Percentiles rank a stretch among this genome's conserved stretches.
These are phyloP conservation scores for Catostylus mosaicus DNA, from an alignment of 30 jellyfish, hydroid and myxozoan species.

Conservation along the genomic window DNA sequence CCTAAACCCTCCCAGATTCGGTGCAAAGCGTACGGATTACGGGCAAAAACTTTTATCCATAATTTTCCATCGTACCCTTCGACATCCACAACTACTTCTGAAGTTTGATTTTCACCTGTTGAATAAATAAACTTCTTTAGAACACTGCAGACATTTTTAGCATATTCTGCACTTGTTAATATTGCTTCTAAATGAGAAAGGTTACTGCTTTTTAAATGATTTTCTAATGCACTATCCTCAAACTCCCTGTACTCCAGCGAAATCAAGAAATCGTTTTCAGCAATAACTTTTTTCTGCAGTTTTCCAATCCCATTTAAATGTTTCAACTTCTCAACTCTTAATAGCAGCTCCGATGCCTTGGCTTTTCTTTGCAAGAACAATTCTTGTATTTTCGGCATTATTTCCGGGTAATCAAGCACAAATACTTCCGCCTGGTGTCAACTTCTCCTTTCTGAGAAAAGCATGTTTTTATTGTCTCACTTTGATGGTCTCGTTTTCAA, in stretches of 20 bases:
- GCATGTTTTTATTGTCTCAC: neutral
- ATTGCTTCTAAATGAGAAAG: constrained; percentile 76
- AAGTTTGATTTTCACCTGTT: neutral
- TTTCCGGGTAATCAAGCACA: neutral
- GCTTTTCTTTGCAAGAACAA: constrained; percentile 2
- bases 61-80: constrained; percentile 64
- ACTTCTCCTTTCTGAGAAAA: neutral
- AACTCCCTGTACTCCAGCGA: constrained; percentile 32
- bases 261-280: constrained; percentile 61
- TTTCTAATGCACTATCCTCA: constrained; percentile 25
- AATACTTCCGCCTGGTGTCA: too few relatives aligned
- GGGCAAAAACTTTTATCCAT: constrained; percentile 86
- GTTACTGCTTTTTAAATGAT: constrained; percentile 77
- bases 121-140: constrained; percentile 47
- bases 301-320: constrained; percentile 66
- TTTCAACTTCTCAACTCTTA: constrained; percentile 31
- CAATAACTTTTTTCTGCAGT: constrained; percentile 51
- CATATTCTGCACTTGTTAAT: constrained; percentile 55
- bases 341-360: constrained; percentile 29
- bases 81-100: constrained; percentile 78
- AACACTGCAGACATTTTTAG: constrained; percentile 53
- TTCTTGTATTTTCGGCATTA: neutral
- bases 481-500: neutral
- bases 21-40: constrained; percentile 85
- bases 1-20: constrained; percentile 84